Evolutionary conservation across 2,113 vertebrate genomes (phyloP).

Genomic region (Neolamprologus caudopunctatus): DNA sequence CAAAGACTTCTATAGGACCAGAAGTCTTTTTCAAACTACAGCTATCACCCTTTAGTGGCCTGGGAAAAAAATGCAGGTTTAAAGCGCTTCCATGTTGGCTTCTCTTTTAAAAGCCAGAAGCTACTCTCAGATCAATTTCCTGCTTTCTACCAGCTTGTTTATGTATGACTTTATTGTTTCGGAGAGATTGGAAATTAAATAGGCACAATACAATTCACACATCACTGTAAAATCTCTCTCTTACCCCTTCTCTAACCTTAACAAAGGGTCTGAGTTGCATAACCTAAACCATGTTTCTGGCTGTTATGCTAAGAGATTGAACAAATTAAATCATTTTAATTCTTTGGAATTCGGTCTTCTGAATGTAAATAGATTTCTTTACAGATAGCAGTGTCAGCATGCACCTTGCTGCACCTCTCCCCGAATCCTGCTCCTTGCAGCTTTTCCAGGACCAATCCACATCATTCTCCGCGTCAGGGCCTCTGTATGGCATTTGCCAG

Average conservation of each 20-base stretch:
- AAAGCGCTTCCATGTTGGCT: neutral
- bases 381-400: neutral
- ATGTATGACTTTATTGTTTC: neutral
- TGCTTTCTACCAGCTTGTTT: neutral
- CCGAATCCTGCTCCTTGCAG: neutral
- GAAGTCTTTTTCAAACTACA: neutral
- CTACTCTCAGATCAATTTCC: neutral
- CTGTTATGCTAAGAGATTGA: neutral
- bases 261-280: neutral
- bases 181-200: neutral
- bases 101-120: neutral
- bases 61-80: neutral
- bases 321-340: neutral
- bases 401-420: slow-evolving; percentile 33
- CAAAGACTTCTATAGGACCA: neutral
- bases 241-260: neutral
- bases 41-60: neutral
- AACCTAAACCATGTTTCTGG: neutral
- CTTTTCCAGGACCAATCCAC: slow-evolving; percentile 27
- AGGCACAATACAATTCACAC: neutral
- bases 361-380: neutral
- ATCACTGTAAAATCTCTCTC: neutral
- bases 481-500: neutral
- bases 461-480: slow-evolving; percentile 5
- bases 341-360: neutral